These are phyloP conservation scores for Himalopsyche phryganea DNA, from an alignment of 1,140 invertebrate species.

Conservation along the genomic window DNA sequence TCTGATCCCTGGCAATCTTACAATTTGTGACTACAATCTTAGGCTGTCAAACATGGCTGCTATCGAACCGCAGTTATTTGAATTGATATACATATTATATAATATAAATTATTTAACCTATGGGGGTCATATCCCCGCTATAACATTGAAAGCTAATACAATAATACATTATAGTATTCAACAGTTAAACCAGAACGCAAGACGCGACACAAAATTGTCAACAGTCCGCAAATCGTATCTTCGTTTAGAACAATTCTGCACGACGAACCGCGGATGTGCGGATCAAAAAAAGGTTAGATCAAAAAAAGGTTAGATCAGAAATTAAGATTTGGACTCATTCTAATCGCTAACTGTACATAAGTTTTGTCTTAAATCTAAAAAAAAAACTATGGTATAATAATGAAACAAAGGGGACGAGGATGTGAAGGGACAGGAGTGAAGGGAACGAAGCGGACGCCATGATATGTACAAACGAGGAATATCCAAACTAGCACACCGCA, in stretches of 20 bases:
- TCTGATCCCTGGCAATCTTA: slow-evolving; percentile 53
- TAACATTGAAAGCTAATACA: slow-evolving; percentile 51
- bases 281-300: slow-evolving; percentile 23
- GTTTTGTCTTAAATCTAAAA: slow-evolving; percentile 56
- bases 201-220: not conserved
- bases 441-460: slow-evolving; percentile 14
- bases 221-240: slow-evolving; percentile 1
- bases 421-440: slow-evolving; percentile 17
- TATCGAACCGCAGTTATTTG: slow-evolving; percentile 33
- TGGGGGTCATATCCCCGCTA: slow-evolving; percentile 47
- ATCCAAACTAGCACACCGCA: slow-evolving; percentile 12
- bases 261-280: not conserved
- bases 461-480: slow-evolving; percentile 26
- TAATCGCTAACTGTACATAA: slow-evolving; percentile 57
- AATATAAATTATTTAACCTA: slow-evolving; percentile 34
- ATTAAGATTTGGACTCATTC: slow-evolving; percentile 35
- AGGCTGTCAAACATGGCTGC: slow-evolving; percentile 16
- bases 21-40: slow-evolving; percentile 45
- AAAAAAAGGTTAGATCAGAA: slow-evolving; percentile 26
- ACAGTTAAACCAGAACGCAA: slow-evolving; percentile 24
- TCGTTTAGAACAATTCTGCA: slow-evolving; percentile 26
- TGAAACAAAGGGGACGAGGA: slow-evolving; percentile 28
- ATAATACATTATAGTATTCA: slow-evolving; percentile 29
- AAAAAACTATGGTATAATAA: slow-evolving; percentile 49
- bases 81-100: slow-evolving; percentile 25